Evolutionary conservation across 2,797 vertebrate species (phyloP).

Genomic region (Sebastes variabilis): DNA sequence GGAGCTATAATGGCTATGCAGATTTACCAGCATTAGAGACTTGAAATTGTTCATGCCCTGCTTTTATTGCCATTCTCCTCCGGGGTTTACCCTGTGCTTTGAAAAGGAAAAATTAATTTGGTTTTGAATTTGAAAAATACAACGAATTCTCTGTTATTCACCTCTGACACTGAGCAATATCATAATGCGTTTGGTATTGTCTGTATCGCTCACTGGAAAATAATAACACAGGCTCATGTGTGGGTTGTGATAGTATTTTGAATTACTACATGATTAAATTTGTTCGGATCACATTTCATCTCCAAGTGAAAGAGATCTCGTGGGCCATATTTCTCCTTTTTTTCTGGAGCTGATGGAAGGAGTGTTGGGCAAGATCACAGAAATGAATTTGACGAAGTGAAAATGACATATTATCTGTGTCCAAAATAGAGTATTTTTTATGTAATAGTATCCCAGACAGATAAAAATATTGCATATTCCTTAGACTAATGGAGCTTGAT

Average conservation of each 20-base stretch:
- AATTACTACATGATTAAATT: constrained; percentile 58
- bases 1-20: constrained; percentile 7
- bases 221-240: constrained; percentile 51
- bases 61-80: constrained; percentile 27
- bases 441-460: background rate
- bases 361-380: background rate
- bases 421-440: background rate
- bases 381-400: constrained; percentile 14
- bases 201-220: constrained; percentile 47
- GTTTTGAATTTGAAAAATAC: constrained; percentile 63
- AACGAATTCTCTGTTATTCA: constrained; percentile 44
- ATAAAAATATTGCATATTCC: background rate
- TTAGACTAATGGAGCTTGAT: background rate
- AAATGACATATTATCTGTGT: constrained; percentile 6
- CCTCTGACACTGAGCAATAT: constrained; percentile 63
- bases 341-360: background rate
- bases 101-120: constrained; percentile 60
- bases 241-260: constrained; percentile 55
- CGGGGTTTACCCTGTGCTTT: constrained; percentile 32
- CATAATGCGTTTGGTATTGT: constrained; percentile 30
- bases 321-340: constrained; percentile 33
- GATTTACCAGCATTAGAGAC: constrained; percentile 9
- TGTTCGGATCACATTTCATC: constrained; percentile 49
- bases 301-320: constrained; percentile 23
- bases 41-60: constrained; percentile 9